Evolutionary conservation across 2,113 vertebrate genomes (phyloP).

Genomic region (Mellivora capensis): DNA sequence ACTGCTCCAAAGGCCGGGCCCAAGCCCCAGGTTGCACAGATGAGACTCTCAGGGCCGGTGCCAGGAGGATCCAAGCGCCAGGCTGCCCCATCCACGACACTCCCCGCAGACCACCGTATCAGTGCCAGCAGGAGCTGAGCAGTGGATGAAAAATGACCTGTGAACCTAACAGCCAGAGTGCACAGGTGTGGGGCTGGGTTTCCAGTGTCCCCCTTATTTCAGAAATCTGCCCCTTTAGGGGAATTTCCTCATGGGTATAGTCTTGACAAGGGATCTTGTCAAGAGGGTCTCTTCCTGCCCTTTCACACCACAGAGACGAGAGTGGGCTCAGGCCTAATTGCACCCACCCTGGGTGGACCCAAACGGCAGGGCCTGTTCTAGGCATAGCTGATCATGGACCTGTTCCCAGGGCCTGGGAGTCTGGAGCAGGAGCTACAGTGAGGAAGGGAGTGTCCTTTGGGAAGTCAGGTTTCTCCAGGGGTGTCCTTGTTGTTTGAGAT

Average conservation of each 20-base stretch:
- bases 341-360: accelerated
- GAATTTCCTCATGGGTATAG: neutral
- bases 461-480: neutral
- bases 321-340: neutral
- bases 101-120: neutral
- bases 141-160: neutral
- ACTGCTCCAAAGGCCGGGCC: neutral
- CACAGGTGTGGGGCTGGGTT: accelerated
- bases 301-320: neutral
- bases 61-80: neutral
- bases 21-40: accelerated
- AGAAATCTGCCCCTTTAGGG: neutral
- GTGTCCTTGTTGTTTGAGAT: neutral
- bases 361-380: neutral
- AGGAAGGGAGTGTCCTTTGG: neutral
- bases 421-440: accelerated
- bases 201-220: neutral
- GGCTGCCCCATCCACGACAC: accelerated
- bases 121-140: neutral
- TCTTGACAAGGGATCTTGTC: too few species aligned
- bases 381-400: too few species aligned
- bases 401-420: neutral
- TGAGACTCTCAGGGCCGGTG: neutral
- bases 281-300: neutral
- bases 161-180: neutral